These are phyloP conservation scores for Nasua narica DNA, from an alignment of 2,797 vertebrate species.

Conservation along the genomic window DNA sequence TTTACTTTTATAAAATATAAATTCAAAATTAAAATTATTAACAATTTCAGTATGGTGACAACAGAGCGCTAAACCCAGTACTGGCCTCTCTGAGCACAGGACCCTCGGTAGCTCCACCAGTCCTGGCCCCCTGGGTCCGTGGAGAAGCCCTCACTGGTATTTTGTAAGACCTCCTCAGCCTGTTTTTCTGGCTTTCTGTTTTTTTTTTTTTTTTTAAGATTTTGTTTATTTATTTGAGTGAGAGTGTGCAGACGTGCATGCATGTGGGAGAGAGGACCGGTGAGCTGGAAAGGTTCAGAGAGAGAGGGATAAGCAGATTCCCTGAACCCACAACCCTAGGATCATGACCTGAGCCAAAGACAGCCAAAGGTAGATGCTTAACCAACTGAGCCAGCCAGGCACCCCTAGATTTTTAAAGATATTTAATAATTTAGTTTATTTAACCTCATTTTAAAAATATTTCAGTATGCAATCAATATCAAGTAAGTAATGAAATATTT, in stretches of 20 bases:
- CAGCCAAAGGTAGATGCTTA: background rate
- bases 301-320: too few relatives aligned
- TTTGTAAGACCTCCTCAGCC: background rate
- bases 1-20: background rate
- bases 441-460: background rate
- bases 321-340: background rate
- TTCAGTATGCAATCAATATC: background rate
- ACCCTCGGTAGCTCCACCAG: background rate
- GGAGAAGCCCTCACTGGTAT: background rate
- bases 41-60: background rate
- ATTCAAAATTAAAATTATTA: background rate
- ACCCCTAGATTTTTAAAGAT: background rate
- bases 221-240: too few relatives aligned
- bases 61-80: background rate
- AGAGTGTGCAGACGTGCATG: too few relatives aligned
- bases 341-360: background rate
- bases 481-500: background rate
- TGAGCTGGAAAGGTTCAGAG: too few relatives aligned
- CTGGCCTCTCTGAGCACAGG: background rate
- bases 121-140: too few relatives aligned
- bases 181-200: background rate
- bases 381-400: background rate
- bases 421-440: background rate
- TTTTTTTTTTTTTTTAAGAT: background rate
- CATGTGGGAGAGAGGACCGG: too few relatives aligned